These are phyloP conservation scores for Anomalospiza imberbis DNA, from an alignment of 2,797 vertebrate species.

Conservation along the genomic window DNA sequence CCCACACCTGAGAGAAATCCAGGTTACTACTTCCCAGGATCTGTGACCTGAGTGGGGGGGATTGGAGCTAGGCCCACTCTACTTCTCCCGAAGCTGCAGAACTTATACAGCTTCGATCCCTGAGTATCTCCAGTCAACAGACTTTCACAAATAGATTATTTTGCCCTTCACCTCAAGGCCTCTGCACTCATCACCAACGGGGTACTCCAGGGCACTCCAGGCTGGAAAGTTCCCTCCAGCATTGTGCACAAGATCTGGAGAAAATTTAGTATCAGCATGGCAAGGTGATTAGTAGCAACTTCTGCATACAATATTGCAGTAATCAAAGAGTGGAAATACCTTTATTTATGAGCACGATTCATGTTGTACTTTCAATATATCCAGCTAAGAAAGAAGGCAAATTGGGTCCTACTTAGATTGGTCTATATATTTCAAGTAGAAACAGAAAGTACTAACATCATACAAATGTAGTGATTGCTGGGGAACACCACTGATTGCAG, in stretches of 20 bases:
- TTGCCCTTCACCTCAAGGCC: background rate
- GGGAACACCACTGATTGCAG: background rate
- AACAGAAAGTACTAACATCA: background rate
- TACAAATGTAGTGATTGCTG: rapidly evolving
- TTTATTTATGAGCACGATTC: background rate
- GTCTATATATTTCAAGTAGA: background rate
- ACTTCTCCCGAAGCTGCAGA: background rate
- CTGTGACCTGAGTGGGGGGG: background rate
- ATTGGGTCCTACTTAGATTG: background rate
- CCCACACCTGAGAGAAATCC: background rate
- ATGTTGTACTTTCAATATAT: background rate
- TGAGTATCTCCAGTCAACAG: background rate
- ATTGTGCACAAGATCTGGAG: background rate
- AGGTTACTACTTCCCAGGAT: background rate
- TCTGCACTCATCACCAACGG: background rate
- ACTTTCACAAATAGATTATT: background rate
- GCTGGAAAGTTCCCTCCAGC: background rate
- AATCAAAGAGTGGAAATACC: background rate
- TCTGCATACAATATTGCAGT: background rate
- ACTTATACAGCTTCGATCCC: background rate
- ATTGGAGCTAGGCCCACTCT: background rate
- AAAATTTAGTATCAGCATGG: background rate
- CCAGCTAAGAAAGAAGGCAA: background rate
- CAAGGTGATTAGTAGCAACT: background rate
- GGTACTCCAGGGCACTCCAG: background rate